Conservation (phyloP, 2,888 invertebrate species). For the Oscheius sp. region DNA sequence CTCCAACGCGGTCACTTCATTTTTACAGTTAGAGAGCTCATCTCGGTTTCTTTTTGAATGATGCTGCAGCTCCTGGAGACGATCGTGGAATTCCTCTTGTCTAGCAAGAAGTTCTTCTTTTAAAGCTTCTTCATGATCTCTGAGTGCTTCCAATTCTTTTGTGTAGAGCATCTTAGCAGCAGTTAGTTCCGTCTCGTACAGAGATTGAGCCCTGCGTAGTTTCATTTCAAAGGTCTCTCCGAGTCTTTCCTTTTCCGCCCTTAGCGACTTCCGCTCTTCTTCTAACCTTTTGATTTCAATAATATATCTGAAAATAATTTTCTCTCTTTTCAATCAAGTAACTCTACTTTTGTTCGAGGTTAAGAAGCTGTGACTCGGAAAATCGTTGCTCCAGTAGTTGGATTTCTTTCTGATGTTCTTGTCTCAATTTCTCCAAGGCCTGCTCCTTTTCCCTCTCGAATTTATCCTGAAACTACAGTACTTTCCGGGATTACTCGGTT, state of each 20-base stretch:
- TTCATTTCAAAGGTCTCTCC: slow-evolving; percentile 73
- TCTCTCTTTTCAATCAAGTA: too few species aligned
- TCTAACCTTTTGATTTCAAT: slow-evolving; percentile 72
- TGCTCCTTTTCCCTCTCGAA: slow-evolving; percentile 73
- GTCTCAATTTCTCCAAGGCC: slow-evolving; percentile 71
- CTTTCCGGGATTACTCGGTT: too few species aligned
- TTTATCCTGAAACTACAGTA: slow-evolving; percentile 60
- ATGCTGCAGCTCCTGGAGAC: slow-evolving; percentile 71
- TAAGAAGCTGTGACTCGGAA: slow-evolving; percentile 71
- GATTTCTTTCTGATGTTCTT: slow-evolving; percentile 73
- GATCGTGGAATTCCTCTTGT: slow-evolving; percentile 73
- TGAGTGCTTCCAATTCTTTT: slow-evolving; percentile 71
- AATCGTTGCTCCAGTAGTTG: slow-evolving; percentile 70
- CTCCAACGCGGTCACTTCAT: slow-evolving; percentile 70
- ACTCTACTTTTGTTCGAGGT: slow-evolving; percentile 72
- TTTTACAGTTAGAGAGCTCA: slow-evolving; percentile 68
- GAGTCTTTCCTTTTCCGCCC: slow-evolving; percentile 72
- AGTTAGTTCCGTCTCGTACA: slow-evolving; percentile 72
- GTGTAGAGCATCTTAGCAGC: slow-evolving; percentile 72
- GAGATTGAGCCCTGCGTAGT: slow-evolving; percentile 70
- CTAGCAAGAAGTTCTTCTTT: slow-evolving; percentile 71
- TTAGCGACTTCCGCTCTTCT: slow-evolving; percentile 72
- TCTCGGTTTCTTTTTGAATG: slow-evolving; percentile 68
- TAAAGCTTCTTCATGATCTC: slow-evolving; percentile 72
- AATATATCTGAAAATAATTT: slow-evolving; percentile 71